phyloP scores from a whole-genome alignment of 1,140 invertebrate genomes.

The Drosophila pandora region DNA sequence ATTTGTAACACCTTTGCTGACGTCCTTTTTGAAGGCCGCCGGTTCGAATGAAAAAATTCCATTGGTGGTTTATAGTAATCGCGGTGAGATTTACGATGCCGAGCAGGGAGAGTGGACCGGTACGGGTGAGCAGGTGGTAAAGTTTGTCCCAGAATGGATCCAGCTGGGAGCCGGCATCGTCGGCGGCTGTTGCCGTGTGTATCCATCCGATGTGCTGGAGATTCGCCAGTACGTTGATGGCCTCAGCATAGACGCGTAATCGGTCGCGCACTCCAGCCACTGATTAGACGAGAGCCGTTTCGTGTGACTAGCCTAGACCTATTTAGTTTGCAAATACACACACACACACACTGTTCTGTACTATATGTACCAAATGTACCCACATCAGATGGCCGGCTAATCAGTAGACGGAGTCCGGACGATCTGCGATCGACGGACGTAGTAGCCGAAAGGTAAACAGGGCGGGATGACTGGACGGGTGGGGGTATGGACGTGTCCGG shows the following conservation, averaged over 20 bases:
- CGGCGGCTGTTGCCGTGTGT: slow-evolving; percentile 92
- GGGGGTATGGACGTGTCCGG: slow-evolving; percentile 1
- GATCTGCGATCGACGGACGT: slow-evolving; percentile 4
- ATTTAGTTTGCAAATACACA: slow-evolving; percentile 42
- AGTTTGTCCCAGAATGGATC: slow-evolving; percentile 88
- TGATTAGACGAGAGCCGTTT: slow-evolving; percentile 39
- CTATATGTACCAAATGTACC: slow-evolving; percentile 21
- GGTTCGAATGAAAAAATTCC: slow-evolving; percentile 64
- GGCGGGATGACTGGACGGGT: not conserved
- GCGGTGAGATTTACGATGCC: slow-evolving; percentile 86
- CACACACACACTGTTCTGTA: slow-evolving; percentile 16
- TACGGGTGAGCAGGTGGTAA: slow-evolving; percentile 84
- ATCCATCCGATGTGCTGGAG: slow-evolving; percentile 86
- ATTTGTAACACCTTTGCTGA: slow-evolving; percentile 85
- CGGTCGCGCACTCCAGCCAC: slow-evolving; percentile 14
- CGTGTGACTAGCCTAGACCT: slow-evolving; percentile 49
- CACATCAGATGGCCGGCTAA: slow-evolving; percentile 38
- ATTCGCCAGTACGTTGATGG: slow-evolving; percentile 84
- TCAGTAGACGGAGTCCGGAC: slow-evolving; percentile 16
- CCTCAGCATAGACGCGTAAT: slow-evolving; percentile 39
- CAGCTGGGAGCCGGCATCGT: slow-evolving; percentile 88
- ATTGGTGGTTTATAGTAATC: slow-evolving; percentile 90
- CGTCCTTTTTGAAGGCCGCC: slow-evolving; percentile 78
- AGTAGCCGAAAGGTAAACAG: slow-evolving; percentile 23
- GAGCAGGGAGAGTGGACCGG: slow-evolving; percentile 86